phyloP scores from a whole-genome alignment of 2,797 vertebrate species.

The Chaenodraco wilsoni region DNA sequence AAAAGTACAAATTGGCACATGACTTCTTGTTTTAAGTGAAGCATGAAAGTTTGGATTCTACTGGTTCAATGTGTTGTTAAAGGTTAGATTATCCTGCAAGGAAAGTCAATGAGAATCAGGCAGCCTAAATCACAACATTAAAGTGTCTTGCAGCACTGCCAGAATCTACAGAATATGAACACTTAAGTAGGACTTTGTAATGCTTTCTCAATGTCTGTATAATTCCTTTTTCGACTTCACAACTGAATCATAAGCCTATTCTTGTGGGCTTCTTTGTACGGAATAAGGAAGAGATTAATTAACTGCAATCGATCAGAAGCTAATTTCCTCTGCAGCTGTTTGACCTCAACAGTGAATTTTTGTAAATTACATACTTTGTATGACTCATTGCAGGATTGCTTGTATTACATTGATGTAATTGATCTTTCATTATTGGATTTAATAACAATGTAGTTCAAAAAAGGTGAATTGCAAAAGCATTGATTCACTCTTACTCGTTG shows the following conservation, averaged over 20 bases:
- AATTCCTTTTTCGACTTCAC: neutral
- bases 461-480: conserved; percentile 8
- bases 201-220: neutral
- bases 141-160: neutral
- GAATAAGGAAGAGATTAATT: neutral
- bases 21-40: conserved; percentile 2
- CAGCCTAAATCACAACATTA: neutral
- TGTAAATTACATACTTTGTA: neutral
- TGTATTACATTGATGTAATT: conserved; percentile 2
- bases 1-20: neutral
- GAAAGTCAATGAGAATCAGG: neutral
- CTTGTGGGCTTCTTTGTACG: neutral
- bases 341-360: conserved; percentile 15
- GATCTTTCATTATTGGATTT: neutral
- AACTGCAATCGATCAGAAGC: neutral
- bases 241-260: neutral
- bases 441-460: conserved; percentile 1
- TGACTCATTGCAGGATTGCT: conserved; percentile 6
- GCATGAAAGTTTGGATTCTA: conserved; percentile 2
- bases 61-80: conserved; percentile 1
- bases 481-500: conserved; percentile 15
- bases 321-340: conserved; percentile 16
- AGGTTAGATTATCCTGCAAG: conserved; percentile 1
- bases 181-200: neutral
- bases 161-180: neutral